Evolutionary conservation across 2,797 vertebrate species (phyloP).

Genomic region (Leucoraja ocellata): DNA sequence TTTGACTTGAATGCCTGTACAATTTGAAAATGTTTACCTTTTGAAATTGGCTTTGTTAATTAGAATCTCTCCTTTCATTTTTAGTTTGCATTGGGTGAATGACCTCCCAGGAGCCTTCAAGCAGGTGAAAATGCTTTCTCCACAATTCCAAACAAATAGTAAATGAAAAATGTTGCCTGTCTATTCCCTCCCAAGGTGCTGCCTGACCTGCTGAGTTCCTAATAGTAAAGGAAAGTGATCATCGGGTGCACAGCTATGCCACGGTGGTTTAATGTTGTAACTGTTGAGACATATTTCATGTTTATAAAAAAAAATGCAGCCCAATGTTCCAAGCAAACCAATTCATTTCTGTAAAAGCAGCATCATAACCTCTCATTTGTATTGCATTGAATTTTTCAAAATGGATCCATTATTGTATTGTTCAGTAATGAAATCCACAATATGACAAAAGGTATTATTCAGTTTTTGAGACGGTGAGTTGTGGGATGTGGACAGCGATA

Average conservation of each 20-base stretch:
- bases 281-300: background rate
- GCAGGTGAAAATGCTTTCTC: conserved; percentile 65
- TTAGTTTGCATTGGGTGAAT: conserved; percentile 91
- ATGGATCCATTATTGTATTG: background rate
- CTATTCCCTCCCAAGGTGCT: too few species aligned
- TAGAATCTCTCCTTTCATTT: conserved; percentile 42
- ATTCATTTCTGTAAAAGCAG: background rate
- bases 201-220: too few species aligned
- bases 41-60: too few species aligned
- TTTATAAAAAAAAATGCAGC: background rate
- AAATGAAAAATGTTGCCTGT: too few species aligned
- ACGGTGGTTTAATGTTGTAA: background rate
- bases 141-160: background rate
- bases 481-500: background rate
- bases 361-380: background rate
- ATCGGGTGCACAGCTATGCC: too few species aligned
- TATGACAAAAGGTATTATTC: background rate
- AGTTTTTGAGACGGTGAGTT: too few species aligned
- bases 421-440: background rate
- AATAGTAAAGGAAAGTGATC: too few species aligned
- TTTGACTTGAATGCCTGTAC: background rate
- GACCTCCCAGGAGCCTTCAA: conserved; percentile 81
- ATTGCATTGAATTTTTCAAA: background rate
- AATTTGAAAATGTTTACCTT: background rate
- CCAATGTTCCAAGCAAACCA: background rate